Evolutionary conservation across 2,113 vertebrate genomes (phyloP).

Genomic region (Perognathus longimembris): DNA sequence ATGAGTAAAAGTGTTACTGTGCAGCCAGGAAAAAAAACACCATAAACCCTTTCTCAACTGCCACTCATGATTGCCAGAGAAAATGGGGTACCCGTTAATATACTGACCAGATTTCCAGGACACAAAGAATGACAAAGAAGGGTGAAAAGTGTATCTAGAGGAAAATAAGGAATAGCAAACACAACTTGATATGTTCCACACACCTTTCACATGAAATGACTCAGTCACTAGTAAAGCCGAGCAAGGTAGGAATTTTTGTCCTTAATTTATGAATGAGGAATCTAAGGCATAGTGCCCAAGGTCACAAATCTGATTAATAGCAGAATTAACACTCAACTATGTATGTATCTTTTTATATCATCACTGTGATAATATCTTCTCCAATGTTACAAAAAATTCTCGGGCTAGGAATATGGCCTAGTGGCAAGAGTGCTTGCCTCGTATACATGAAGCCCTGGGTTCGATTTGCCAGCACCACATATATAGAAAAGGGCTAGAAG

Average conservation of each 20-base stretch:
- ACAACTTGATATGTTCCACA: not conserved
- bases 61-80: not conserved
- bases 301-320: conserved; percentile 19
- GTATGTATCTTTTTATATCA: conserved; percentile 18
- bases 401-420: no score
- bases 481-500: no score
- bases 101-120: not conserved
- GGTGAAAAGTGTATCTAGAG: not conserved
- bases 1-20: not conserved
- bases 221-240: not conserved
- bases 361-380: not conserved
- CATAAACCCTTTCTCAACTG: not conserved
- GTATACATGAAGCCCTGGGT: no score
- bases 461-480: no score
- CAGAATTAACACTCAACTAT: not conserved
- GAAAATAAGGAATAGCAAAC: not conserved
- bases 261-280: conserved; percentile 18
- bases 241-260: not conserved
- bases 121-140: not conserved
- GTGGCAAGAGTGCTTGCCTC: no score
- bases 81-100: not conserved
- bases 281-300: not conserved
- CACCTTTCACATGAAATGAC: not conserved
- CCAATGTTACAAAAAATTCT: conserved; percentile 1
- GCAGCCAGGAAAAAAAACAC: not conserved